Conservation (phyloP, 2,888 invertebrate species). For the Calephelis perditalis region DNA sequence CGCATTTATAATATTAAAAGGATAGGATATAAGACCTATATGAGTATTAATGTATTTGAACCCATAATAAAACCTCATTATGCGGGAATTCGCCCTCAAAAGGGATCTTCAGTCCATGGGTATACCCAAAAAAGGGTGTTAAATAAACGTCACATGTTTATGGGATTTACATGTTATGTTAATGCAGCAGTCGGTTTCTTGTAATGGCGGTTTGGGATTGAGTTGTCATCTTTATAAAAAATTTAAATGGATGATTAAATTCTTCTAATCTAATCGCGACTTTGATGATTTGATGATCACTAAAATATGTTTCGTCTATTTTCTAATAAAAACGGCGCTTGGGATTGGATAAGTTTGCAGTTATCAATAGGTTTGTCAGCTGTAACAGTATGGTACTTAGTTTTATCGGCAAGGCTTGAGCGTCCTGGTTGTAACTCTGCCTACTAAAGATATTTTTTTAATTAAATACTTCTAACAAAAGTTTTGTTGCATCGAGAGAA, state of each 20-base stretch:
- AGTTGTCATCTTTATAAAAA: constrained; percentile 14
- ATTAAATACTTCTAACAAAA: constrained; percentile 12
- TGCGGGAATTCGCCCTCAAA: constrained; percentile 42
- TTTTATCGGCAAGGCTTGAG: no score
- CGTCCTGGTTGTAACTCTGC: background rate
- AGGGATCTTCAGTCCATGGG: constrained; percentile 48
- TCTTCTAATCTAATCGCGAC: no score
- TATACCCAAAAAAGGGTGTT: constrained; percentile 57
- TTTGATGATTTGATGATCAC: no score
- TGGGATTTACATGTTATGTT: constrained; percentile 73
- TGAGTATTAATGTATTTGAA: constrained; percentile 9
- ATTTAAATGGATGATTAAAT: constrained; percentile 12
- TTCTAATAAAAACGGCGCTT: no score
- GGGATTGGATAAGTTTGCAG: no score
- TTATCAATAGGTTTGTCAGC: no score
- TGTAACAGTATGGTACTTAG: no score
- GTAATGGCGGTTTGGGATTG: constrained; percentile 51
- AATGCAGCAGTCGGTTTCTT: constrained; percentile 62
- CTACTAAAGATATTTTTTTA: constrained; percentile 18
- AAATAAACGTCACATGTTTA: constrained; percentile 72
- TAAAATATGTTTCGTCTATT: no score
- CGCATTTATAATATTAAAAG: no score
- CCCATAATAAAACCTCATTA: constrained; percentile 37
- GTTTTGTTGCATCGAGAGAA: background rate
- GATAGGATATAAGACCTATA: background rate